Base-by-base conservation (phyloP, 2,113 vertebrate genomes). In the Anthoscopus minutus region DNA sequence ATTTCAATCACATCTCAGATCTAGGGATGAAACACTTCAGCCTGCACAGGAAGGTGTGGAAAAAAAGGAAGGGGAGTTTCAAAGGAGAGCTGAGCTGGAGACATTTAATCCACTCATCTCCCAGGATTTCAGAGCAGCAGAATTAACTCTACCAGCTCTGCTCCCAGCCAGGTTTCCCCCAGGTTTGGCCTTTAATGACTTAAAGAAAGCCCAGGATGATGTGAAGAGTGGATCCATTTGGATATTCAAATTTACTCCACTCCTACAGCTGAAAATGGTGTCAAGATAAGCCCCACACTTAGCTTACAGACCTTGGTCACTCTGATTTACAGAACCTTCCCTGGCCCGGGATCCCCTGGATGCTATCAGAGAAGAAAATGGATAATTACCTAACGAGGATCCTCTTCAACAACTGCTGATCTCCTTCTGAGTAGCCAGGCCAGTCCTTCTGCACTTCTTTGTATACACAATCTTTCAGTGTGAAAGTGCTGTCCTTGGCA, bases 391-490 rank as follows among this genome's bases (percentile, higher is more conserved):
- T 98, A 77, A 98, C 98, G 9, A 99, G 98, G 83, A 99, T 98
- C 81, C 99, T 99, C 96, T 99, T 99, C 71, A 99, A 97, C 93
- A 99, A 97, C 95, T 99, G 99, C 95, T 99, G 99, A 94, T 99
- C 99, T 58, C 99, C 98, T 89, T 99, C 99, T 0, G 98, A 99
- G 97, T 99, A 99, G 92, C 99, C 99, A 5, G 99, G 98, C 99
- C 99, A 99, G 94, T 99, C 98, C 94, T 98, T 99, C 97, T 99
- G 99, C 88, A 99, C 97, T 4, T 99, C 99, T 70, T 99, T 99
- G 98, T 98, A 99, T 35, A 99, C 96, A 92, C 97, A 96, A 78
- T 99, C 99, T 96, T 99, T 99, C 96, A 99, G 98, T 1, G 99
- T 99, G 97, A 98, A 99, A 16, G 99, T 98, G 96, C 98, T 98